Evolutionary conservation across 1,140 invertebrate genomes (phyloP), one percentile per base, ranked within the genome.

Genomic region (Polypedilum vanderplanki): DNA sequence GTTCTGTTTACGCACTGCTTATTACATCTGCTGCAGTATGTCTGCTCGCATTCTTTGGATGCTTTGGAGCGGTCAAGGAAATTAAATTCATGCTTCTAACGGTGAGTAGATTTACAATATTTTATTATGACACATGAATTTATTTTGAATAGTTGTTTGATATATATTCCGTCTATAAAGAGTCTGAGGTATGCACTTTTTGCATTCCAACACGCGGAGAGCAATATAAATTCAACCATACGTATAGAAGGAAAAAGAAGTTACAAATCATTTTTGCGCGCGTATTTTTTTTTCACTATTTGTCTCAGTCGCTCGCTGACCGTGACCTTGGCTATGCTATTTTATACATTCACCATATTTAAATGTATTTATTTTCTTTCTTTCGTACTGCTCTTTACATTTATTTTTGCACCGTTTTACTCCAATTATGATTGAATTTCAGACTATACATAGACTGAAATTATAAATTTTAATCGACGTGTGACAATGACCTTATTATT

Each of bases 11-110:
- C 77, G 91, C 95, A 75, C 83, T 96, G 24, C 87, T 95, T 20
- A 89, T 88, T 3, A 93, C 91, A 67, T 94, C 93, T 9, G 86
- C 90, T 15, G 83, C 92, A 22, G 89, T 93, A 40, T 87, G 90
- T 76, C 78, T 96, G 46, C 88, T 95, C 24, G 90, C 93, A 4
- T 90, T 94, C 80, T 87, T 96, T 76, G 94, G 94, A 40, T 95
- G 93, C 81, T 85, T 93, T 73, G 94, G 94, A 17, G 93, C 94
- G 5, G 87, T 91, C 15, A 92, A 90, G 77, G 94, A 96, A 86
- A 89, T 96, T 75, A 93, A 94, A 82, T 96, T 93, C 81, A 89
- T 96, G 87, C 86, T 96, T 7, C 85, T 96, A 67, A 93, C 90
- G 82, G 93, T 95, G 84, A 86, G 86, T 82, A 70, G 20, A 18